Conservation (phyloP, 2,113 vertebrate genomes). For the Apeltes quadracus region DNA sequence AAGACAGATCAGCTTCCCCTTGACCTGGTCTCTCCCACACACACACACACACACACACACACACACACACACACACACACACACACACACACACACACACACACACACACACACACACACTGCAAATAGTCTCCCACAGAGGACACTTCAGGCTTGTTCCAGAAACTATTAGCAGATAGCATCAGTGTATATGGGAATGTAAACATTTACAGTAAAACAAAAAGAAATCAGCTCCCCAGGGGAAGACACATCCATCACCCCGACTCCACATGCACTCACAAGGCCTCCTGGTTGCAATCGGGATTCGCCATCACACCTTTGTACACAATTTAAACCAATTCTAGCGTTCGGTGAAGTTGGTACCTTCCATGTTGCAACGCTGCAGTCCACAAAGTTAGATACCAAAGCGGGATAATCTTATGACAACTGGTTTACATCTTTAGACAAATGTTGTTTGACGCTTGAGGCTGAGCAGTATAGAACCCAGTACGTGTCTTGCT, state of each 20-base stretch:
- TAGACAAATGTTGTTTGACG: neutral
- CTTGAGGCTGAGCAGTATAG: neutral
- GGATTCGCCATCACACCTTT: slow-evolving; percentile 42
- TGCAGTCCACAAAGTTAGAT: neutral
- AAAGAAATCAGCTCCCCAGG: slow-evolving; percentile 69
- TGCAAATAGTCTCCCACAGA: slow-evolving; percentile 73
- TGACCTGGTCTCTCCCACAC: slow-evolving; percentile 62
- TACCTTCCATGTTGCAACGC: neutral
- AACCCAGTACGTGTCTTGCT: neutral
- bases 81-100: slow-evolving; percentile 28
- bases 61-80: slow-evolving; percentile 27
- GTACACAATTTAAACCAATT: slow-evolving; percentile 31
- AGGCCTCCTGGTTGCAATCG: slow-evolving; percentile 16
- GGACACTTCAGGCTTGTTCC: slow-evolving; percentile 70
- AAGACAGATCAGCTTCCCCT: slow-evolving; percentile 70
- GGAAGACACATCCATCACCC: slow-evolving; percentile 75
- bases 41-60: slow-evolving; percentile 29
- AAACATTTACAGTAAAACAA: slow-evolving; percentile 85
- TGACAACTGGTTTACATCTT: neutral
- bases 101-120: slow-evolving; percentile 23
- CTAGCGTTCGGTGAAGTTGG: slow-evolving; percentile 24
- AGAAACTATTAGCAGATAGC: slow-evolving; percentile 84
- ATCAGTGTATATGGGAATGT: slow-evolving; percentile 80
- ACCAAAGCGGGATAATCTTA: neutral
- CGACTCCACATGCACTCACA: slow-evolving; percentile 37